Conservation (phyloP, 2,888 invertebrate species). For the Embidobia sp. region DNA sequence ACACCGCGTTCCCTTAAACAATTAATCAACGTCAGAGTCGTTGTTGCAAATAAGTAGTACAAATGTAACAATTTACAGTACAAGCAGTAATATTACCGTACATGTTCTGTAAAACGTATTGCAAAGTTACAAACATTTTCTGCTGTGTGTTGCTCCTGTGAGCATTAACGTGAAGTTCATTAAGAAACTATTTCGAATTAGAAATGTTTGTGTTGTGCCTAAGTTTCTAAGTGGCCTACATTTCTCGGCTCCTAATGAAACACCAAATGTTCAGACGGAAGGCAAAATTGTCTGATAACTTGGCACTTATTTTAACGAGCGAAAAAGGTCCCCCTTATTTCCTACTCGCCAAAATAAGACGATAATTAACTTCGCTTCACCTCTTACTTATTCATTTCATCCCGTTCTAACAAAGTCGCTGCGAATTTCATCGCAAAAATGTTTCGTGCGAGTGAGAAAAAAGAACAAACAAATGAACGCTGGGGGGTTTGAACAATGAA, state of each 20-base stretch:
- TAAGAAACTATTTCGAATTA: conserved; percentile 46
- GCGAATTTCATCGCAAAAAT: conserved; percentile 2
- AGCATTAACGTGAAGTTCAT: conserved; percentile 29
- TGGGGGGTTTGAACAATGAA: conserved; percentile 21
- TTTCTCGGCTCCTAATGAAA: conserved; percentile 41
- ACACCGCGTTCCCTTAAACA: too few species aligned
- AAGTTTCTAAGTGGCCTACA: conserved; percentile 44
- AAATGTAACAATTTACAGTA: too few species aligned
- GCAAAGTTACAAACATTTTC: too few species aligned
- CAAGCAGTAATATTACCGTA: too few species aligned
- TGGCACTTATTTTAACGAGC: conserved; percentile 26
- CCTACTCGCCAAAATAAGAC: background rate
- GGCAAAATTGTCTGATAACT: conserved; percentile 26
- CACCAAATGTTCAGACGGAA: conserved; percentile 36
- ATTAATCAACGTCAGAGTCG: too few species aligned
- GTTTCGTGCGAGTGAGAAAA: conserved; percentile 10
- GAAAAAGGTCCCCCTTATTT: background rate
- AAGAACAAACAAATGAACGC: conserved; percentile 21
- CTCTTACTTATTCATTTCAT: conserved; percentile 6
- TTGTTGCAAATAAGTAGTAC: too few species aligned
- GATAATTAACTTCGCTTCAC: background rate
- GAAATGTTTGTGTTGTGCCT: conserved; percentile 40
- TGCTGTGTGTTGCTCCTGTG: too few species aligned
- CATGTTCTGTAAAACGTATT: too few species aligned
- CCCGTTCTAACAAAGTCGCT: background rate